phyloP scores from a whole-genome alignment of 2,888 invertebrate species.

The Aspidapion aeneum region DNA sequence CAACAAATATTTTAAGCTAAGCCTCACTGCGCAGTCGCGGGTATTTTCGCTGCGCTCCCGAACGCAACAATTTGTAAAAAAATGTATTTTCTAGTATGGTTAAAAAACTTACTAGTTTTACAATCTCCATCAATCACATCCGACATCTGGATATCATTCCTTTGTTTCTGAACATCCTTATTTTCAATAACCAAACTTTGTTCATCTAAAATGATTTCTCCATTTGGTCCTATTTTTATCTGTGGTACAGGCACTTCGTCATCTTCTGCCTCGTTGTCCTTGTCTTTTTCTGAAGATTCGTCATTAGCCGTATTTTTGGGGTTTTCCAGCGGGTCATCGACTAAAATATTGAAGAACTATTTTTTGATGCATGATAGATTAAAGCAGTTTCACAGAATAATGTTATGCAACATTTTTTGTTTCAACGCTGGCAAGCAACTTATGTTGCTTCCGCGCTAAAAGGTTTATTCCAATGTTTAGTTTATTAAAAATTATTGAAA shows the following conservation, averaged over 20 bases:
- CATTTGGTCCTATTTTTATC: constrained; percentile 82
- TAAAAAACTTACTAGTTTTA: constrained; percentile 28
- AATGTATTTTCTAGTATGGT: no score
- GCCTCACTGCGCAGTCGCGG: no score
- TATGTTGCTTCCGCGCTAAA: no score
- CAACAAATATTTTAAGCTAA: no score
- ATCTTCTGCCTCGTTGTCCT: constrained; percentile 30
- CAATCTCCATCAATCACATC: constrained; percentile 61
- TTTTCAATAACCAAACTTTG: constrained; percentile 79
- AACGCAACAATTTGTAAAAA: no score
- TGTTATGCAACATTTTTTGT: neutral
- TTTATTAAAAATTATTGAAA: no score
- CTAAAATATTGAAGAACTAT: neutral
- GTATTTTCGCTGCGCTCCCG: no score
- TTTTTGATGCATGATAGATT: constrained; percentile 2
- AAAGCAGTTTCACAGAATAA: neutral
- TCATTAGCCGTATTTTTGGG: constrained; percentile 23
- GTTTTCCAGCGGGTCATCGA: constrained; percentile 19
- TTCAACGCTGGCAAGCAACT: neutral
- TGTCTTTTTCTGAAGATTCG: constrained; percentile 26
- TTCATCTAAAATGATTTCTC: constrained; percentile 81
- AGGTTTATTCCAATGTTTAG: no score
- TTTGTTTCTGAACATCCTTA: constrained; percentile 58
- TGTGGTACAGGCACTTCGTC: constrained; percentile 69
- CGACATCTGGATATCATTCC: constrained; percentile 62